These are phyloP conservation scores for Lynx canadensis DNA, from an alignment of 2,113 vertebrate genomes.

Conservation along the genomic window DNA sequence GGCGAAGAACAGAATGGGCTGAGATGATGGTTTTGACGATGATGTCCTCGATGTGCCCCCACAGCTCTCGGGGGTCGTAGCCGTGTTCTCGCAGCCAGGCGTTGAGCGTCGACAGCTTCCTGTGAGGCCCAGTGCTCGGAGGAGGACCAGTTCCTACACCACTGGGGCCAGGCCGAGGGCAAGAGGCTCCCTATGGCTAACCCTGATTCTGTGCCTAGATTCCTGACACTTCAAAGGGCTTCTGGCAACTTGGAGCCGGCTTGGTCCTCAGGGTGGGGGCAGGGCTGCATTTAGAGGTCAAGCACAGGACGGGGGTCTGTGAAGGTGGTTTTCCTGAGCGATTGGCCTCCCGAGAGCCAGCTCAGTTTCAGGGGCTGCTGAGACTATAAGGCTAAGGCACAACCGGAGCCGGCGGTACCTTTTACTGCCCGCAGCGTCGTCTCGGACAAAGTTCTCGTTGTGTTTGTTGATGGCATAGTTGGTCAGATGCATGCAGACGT, in stretches of 20 bases:
- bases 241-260: not conserved
- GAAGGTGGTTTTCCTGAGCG: not conserved
- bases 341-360: not conserved
- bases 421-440: slow-evolving; percentile 86
- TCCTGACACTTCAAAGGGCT: not conserved
- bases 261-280: not conserved
- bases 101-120: slow-evolving; percentile 88
- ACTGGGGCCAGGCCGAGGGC: not conserved
- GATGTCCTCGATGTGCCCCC: slow-evolving; percentile 87
- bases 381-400: not conserved
- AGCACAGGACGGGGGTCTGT: not conserved
- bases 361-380: not conserved
- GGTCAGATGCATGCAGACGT: slow-evolving; percentile 89
- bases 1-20: slow-evolving; percentile 86
- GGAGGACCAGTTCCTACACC: not conserved
- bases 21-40: slow-evolving; percentile 89
- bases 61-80: slow-evolving; percentile 82
- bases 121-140: slow-evolving; percentile 74
- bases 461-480: slow-evolving; percentile 90
- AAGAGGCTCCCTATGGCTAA: not conserved
- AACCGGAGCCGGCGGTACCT: slow-evolving; percentile 80
- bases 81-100: slow-evolving; percentile 83
- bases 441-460: slow-evolving; percentile 86
- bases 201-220: not conserved
- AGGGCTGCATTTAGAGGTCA: not conserved